Percentiles rank a stretch among this genome's conserved stretches.
These are phyloP conservation scores for Paelopatides confundens DNA, from an alignment of 53 echinoderm and acorn worm species.

Conservation along the genomic window DNA sequence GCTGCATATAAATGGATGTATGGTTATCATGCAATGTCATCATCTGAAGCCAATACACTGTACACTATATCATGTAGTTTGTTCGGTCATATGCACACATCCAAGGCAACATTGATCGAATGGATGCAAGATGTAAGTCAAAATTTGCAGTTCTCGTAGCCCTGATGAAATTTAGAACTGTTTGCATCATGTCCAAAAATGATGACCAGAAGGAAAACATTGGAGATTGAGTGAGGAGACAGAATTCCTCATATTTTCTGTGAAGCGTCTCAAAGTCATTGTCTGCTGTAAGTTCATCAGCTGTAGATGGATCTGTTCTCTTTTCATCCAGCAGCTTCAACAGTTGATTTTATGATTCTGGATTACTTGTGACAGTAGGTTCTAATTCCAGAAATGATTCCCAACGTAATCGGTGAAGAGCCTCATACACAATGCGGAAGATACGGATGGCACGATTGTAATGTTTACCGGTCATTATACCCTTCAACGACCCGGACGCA, in stretches of 20 bases:
- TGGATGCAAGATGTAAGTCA: slow-evolving; percentile 61
- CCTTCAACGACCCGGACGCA: slow-evolving; percentile 55
- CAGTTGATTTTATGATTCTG: background rate
- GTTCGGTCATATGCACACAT: slow-evolving; percentile 67
- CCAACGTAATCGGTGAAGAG: slow-evolving; percentile 69
- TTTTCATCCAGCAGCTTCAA: slow-evolving; percentile 1
- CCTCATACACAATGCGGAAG: slow-evolving; percentile 52
- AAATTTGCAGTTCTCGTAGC: slow-evolving; percentile 63
- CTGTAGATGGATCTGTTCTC: background rate
- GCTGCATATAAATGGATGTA: background rate
- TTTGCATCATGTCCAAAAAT: slow-evolving; percentile 60
- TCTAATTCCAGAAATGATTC: background rate
- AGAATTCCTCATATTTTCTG: background rate
- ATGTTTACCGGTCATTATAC: slow-evolving; percentile 60
- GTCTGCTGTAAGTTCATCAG: background rate
- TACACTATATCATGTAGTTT: slow-evolving; percentile 73
- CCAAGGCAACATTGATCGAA: slow-evolving; percentile 62
- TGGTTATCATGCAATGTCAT: background rate
- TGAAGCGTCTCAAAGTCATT: background rate
- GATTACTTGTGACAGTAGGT: background rate
- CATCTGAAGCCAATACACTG: slow-evolving; percentile 76
- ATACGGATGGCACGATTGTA: slow-evolving; percentile 55
- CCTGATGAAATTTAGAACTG: slow-evolving; percentile 46
- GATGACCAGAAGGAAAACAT: slow-evolving; percentile 62
- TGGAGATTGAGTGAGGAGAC: background rate